Conservation (phyloP, 23 tunicate genomes). For the Halocynthia roretzi region DNA sequence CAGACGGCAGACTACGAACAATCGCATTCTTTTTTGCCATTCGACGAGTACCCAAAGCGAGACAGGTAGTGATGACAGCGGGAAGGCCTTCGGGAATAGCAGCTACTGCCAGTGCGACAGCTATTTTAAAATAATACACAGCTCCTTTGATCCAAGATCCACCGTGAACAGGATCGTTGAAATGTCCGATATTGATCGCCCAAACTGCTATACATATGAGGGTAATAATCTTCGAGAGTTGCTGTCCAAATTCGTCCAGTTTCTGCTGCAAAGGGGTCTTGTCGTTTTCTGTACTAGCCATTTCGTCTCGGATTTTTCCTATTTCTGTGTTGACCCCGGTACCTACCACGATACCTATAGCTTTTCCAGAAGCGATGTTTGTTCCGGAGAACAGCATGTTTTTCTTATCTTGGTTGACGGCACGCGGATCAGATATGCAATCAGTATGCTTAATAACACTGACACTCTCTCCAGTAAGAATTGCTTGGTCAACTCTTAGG, state of each 20-base stretch:
- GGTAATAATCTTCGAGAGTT: slow-evolving; percentile 81
- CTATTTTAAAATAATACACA: slow-evolving; percentile 97
- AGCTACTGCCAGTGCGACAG: slow-evolving; percentile 98
- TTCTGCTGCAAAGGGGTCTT: slow-evolving; percentile 89
- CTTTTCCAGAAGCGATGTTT: slow-evolving; percentile 94
- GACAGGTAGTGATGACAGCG: slow-evolving; percentile 97
- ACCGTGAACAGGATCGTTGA: slow-evolving; percentile 99
- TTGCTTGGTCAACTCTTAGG: slow-evolving; percentile 96
- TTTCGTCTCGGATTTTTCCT: slow-evolving; percentile 96
- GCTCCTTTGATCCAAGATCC: slow-evolving; percentile 98
- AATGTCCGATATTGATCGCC: slow-evolving; percentile 99
- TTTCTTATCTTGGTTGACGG: slow-evolving; percentile 96
- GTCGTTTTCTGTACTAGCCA: slow-evolving; percentile 93
- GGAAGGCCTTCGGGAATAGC: slow-evolving; percentile 99
- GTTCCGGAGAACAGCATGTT: slow-evolving; percentile 98
- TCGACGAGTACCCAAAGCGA: slow-evolving; percentile 95
- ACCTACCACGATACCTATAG: slow-evolving; percentile 76
- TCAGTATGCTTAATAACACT: slow-evolving; percentile 93
- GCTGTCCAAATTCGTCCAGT: slow-evolving; percentile 93
- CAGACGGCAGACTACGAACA: slow-evolving; percentile 92
- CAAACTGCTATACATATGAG: slow-evolving; percentile 95
- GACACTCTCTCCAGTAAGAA: slow-evolving; percentile 90
- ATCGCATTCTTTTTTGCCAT: slow-evolving; percentile 99
- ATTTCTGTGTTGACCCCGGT: slow-evolving; percentile 91
- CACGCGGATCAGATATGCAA: slow-evolving; percentile 74